A percentile compares a stretch with the other conserved stretches of the same genome.
These are phyloP conservation scores for Phania funesta DNA, from an alignment of 2,888 invertebrate species.

Conservation along the genomic window DNA sequence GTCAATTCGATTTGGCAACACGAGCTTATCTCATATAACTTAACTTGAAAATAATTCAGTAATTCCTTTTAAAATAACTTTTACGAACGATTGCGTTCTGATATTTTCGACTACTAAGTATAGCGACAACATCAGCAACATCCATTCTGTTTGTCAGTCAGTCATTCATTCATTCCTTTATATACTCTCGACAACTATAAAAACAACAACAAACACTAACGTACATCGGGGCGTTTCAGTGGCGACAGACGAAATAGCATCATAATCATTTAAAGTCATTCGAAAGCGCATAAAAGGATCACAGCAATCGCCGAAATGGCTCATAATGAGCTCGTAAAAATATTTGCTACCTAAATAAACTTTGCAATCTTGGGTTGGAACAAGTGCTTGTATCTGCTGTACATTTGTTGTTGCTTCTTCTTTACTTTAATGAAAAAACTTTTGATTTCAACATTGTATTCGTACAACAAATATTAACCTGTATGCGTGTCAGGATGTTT, in stretches of 20 bases:
- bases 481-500: slow-evolving; percentile 2
- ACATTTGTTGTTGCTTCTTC: slow-evolving; percentile 35
- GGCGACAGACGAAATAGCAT: slow-evolving; percentile 75
- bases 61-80: background rate
- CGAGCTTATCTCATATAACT: no score
- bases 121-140: slow-evolving; percentile 18
- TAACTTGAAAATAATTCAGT: background rate
- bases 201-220: slow-evolving; percentile 52
- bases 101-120: slow-evolving; percentile 2
- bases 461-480: background rate
- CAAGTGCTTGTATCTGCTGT: slow-evolving; percentile 13
- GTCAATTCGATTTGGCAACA: no score
- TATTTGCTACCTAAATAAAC: slow-evolving; percentile 81
- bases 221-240: slow-evolving; percentile 68
- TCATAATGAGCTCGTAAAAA: slow-evolving; percentile 81
- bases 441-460: slow-evolving; percentile 41
- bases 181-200: slow-evolving; percentile 35
- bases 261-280: slow-evolving; percentile 80
- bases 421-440: slow-evolving; percentile 48
- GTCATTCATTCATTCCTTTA: slow-evolving; percentile 47
- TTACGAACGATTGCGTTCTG: background rate
- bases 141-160: slow-evolving; percentile 32
- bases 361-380: slow-evolving; percentile 75
- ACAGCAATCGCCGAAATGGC: slow-evolving; percentile 81
- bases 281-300: slow-evolving; percentile 81